These are phyloP conservation scores for Melanotaenia parkinsoni DNA, from an alignment of 2,797 vertebrate genomes.

Conservation along the genomic window DNA sequence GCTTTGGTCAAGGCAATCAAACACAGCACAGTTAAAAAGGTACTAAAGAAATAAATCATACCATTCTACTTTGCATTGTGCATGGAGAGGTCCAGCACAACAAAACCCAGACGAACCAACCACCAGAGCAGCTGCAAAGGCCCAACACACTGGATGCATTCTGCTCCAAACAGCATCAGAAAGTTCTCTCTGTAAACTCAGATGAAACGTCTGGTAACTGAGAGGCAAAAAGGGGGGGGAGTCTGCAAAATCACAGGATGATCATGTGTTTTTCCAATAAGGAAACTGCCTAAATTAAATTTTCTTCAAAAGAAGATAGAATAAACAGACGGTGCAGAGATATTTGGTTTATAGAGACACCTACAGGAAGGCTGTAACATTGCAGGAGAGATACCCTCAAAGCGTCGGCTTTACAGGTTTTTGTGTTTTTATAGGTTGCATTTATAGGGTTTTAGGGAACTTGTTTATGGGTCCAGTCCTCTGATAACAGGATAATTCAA, in stretches of 20 bases:
- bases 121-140: slow-evolving; percentile 51
- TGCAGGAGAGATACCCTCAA: neutral
- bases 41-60: slow-evolving; percentile 43
- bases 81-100: slow-evolving; percentile 76
- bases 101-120: slow-evolving; percentile 39
- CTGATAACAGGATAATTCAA: too few relatives aligned
- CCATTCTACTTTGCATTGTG: slow-evolving; percentile 86
- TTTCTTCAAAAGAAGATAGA: slow-evolving; percentile 25
- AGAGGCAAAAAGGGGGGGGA: neutral
- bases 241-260: slow-evolving; percentile 66
- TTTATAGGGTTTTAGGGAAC: too few relatives aligned
- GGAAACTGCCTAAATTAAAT: slow-evolving; percentile 70
- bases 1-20: neutral
- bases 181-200: neutral
- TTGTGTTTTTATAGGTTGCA: too few relatives aligned
- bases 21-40: neutral
- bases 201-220: neutral
- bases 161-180: neutral
- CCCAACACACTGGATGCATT: slow-evolving; percentile 53
- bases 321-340: neutral
- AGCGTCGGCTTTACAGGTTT: too few relatives aligned
- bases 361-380: neutral
- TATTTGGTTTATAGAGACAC: neutral
- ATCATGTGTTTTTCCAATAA: slow-evolving; percentile 76
- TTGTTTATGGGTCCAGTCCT: too few relatives aligned